phyloP scores from a whole-genome alignment of 2,113 vertebrate species.

The Neolamprologus brichardi region DNA sequence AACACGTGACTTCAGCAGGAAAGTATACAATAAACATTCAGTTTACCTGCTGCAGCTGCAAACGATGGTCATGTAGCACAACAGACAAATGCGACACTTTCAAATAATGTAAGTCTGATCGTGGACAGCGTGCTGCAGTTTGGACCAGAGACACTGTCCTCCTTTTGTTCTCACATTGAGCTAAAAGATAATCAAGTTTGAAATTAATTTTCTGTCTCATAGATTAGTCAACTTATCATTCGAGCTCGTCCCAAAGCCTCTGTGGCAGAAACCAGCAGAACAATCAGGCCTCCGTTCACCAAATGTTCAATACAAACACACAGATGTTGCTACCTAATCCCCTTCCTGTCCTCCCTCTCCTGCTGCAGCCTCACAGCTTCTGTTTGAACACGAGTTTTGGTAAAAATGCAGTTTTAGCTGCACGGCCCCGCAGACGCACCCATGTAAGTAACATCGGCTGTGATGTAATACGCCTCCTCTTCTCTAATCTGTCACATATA shows the following conservation, averaged over 20 bases:
- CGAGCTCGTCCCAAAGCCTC: neutral
- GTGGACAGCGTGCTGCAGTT: neutral
- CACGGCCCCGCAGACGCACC: neutral
- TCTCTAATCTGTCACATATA: slow-evolving; percentile 20
- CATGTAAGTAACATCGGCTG: neutral
- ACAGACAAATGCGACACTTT: neutral
- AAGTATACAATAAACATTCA: neutral
- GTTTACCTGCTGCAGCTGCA: neutral
- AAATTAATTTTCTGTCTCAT: neutral
- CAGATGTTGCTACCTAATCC: slow-evolving; percentile 19
- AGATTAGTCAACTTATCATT: neutral
- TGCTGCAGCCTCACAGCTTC: neutral
- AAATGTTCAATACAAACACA: neutral
- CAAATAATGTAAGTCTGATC: neutral
- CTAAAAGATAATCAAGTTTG: neutral
- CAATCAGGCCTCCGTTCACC: neutral
- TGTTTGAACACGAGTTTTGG: neutral
- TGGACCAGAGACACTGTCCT: neutral
- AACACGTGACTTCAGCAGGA: neutral
- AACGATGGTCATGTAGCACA: neutral
- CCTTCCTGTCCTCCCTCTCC: neutral
- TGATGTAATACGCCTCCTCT: slow-evolving; percentile 20
- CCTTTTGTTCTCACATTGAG: neutral
- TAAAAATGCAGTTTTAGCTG: neutral
- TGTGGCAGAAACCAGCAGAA: neutral